Percentiles rank a stretch among this genome's conserved stretches.
phyloP scores from a whole-genome alignment of 2,113 vertebrate species.

The Apteryx mantelli region DNA sequence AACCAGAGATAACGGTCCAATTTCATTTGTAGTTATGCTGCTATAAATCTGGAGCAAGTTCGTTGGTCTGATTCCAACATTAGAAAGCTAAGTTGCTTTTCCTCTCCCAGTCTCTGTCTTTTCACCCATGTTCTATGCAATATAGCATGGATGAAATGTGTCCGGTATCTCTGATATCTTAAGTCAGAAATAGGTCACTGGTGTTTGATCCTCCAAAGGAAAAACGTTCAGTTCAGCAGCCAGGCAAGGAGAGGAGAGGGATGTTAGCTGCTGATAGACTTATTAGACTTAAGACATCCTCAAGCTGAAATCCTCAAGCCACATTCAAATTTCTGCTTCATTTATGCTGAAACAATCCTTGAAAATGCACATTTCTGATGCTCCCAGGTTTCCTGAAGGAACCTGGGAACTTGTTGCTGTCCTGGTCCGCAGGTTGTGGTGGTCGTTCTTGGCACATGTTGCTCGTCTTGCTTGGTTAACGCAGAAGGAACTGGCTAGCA shows the following conservation, averaged over 20 bases:
- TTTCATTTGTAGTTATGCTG: constrained; percentile 20
- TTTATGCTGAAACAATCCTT: neutral
- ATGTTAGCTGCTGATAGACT: neutral
- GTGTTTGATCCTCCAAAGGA: neutral
- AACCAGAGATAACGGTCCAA: neutral
- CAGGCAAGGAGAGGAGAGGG: neutral
- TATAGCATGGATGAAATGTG: neutral
- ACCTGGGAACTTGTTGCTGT: neutral
- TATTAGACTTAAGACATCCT: neutral
- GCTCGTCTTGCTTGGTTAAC: neutral
- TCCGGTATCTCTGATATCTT: neutral
- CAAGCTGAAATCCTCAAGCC: neutral
- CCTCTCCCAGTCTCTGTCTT: neutral
- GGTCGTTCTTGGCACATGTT: neutral
- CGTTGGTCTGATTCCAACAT: constrained; percentile 5
- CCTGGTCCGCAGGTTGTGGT: neutral
- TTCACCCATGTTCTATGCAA: neutral
- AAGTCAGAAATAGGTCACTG: constrained; percentile 11
- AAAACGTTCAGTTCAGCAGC: neutral
- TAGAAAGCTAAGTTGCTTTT: neutral
- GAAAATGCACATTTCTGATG: neutral
- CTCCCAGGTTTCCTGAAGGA: neutral
- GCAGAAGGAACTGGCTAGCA: neutral
- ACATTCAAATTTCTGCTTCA: neutral
- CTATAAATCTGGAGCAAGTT: constrained; percentile 28